Conservation (phyloP, 2,113 vertebrate genomes). For the Phaethornis superciliosus region DNA sequence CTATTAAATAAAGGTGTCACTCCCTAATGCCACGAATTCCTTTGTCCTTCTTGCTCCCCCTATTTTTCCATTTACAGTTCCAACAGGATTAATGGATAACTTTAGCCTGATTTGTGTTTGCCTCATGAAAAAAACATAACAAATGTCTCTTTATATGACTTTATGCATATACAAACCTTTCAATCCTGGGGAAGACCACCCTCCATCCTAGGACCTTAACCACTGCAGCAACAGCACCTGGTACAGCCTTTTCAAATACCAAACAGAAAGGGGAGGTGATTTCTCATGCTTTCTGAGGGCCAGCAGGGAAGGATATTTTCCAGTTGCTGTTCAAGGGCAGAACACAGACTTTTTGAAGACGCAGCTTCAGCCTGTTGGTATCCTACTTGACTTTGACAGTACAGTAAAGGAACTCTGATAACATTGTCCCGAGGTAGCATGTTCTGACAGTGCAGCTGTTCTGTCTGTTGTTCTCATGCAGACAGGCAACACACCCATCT, state of each 20-base stretch:
- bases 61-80: background rate
- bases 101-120: background rate
- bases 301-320: background rate
- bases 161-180: background rate
- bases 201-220: background rate
- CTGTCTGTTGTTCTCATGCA: background rate
- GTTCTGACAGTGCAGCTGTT: background rate
- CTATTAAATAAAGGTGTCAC: background rate
- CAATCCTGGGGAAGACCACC: background rate
- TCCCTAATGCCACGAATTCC: background rate
- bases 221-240: background rate
- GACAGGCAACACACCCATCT: background rate
- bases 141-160: background rate
- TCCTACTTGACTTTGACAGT: background rate
- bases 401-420: background rate
- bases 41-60: background rate
- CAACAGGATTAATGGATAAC: background rate
- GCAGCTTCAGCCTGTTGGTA: background rate
- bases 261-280: background rate
- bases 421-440: background rate
- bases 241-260: background rate
- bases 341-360: background rate
- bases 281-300: background rate
- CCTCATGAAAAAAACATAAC: background rate
- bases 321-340: background rate